phyloP scores from a whole-genome alignment of 2,797 vertebrate species.

The Eremophila alpestris region DNA sequence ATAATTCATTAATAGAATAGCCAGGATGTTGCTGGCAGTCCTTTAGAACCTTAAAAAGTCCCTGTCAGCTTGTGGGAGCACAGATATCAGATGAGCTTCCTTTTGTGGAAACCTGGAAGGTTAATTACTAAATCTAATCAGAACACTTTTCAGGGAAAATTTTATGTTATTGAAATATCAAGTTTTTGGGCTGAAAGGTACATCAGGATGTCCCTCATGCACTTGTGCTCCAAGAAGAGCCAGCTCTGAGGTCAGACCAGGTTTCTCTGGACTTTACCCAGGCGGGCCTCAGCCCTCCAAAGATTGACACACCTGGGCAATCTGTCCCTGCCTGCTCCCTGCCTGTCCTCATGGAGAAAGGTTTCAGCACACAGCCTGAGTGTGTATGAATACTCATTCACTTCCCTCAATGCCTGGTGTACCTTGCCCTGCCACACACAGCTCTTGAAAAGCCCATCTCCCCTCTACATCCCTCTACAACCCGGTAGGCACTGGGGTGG shows the following conservation, averaged over 20 bases:
- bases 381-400: not conserved
- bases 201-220: not conserved
- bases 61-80: not conserved
- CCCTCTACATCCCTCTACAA: not conserved
- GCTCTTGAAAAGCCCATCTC: fast-evolving
- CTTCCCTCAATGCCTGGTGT: not conserved
- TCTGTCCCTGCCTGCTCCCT: not conserved
- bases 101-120: not conserved
- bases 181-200: not conserved
- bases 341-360: not conserved
- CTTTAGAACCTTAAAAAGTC: not conserved
- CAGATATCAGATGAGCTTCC: not conserved
- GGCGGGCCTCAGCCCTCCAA: fast-evolving
- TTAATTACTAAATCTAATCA: not conserved
- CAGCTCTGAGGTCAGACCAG: not conserved
- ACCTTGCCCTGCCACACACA: not conserved
- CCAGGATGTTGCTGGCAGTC: not conserved
- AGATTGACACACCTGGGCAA: not conserved
- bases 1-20: not conserved
- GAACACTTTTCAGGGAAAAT: not conserved
- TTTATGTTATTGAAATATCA: not conserved
- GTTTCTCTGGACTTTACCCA: not conserved
- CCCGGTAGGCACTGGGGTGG: fast-evolving
- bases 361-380: not conserved
- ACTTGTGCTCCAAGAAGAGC: not conserved